These are phyloP conservation scores for Cynodonichthys magdalenae DNA, from an alignment of 2,797 vertebrate genomes.

Conservation along the genomic window DNA sequence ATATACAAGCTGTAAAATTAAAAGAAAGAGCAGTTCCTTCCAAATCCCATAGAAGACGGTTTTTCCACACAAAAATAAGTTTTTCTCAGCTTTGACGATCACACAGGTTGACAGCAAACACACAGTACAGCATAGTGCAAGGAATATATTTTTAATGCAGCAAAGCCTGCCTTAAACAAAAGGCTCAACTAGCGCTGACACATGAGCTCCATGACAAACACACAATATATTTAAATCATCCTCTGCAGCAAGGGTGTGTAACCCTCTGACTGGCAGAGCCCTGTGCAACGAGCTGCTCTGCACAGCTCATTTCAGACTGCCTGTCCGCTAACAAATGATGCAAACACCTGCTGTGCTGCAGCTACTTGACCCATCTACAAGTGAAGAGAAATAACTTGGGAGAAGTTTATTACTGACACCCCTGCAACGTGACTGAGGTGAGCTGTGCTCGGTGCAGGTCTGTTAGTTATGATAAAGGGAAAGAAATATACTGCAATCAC, in stretches of 20 bases:
- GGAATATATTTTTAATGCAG: conserved; percentile 7
- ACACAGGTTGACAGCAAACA: not conserved
- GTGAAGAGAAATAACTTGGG: conserved; percentile 5
- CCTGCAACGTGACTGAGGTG: not conserved
- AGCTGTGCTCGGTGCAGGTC: not conserved
- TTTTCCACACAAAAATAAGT: not conserved
- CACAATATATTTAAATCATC: not conserved
- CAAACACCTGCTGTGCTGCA: conserved; percentile 27
- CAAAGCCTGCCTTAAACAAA: conserved; percentile 3
- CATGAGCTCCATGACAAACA: conserved; percentile 1
- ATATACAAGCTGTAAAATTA: not conserved
- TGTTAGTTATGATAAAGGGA: not conserved
- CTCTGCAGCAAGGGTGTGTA: not conserved
- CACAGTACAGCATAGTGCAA: not conserved
- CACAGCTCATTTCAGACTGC: conserved; percentile 17
- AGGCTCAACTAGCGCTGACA: not conserved
- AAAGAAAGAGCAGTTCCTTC: not conserved
- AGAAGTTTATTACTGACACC: conserved; percentile 1
- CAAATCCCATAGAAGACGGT: not conserved
- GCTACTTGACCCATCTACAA: conserved; percentile 10
- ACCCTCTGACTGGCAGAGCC: not conserved
- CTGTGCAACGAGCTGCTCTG: not conserved
- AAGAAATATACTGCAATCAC: conserved; percentile 2
- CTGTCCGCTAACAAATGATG: conserved; percentile 24
- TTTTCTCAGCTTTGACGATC: not conserved